Evolutionary conservation across 2,888 invertebrate species (phyloP).

Genomic region (Notocelia uddmanniana): DNA sequence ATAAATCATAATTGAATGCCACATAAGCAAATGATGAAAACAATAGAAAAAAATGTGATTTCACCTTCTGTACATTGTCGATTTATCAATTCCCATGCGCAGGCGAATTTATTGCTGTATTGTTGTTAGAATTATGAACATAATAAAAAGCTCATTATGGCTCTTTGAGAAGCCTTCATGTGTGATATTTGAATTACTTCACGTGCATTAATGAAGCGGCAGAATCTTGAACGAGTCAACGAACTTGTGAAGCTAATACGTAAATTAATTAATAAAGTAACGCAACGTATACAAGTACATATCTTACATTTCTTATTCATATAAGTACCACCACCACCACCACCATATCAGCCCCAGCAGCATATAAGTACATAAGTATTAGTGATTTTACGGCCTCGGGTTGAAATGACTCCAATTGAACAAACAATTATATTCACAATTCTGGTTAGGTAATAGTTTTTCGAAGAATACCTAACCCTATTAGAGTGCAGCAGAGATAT

Average conservation of each 20-base stretch:
- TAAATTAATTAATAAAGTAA: neutral
- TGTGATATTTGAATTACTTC: slow-evolving; percentile 26
- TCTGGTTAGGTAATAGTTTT: neutral
- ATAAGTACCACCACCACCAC: no score
- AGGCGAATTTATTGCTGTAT: slow-evolving; percentile 39
- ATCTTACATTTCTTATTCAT: no score
- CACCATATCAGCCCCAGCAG: no score
- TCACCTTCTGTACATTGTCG: slow-evolving; percentile 39
- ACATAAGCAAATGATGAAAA: slow-evolving; percentile 41
- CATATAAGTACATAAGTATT: neutral
- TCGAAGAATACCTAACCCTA: neutral
- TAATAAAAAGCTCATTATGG: slow-evolving; percentile 33
- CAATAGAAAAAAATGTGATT: slow-evolving; percentile 37
- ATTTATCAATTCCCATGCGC: slow-evolving; percentile 38
- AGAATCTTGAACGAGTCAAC: slow-evolving; percentile 21
- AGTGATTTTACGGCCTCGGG: neutral
- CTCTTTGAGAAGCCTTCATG: slow-evolving; percentile 1
- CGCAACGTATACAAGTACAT: neutral
- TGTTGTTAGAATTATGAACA: slow-evolving; percentile 31
- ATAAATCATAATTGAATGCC: slow-evolving; percentile 43
- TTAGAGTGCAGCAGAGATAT: neutral
- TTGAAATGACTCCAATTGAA: neutral
- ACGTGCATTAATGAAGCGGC: slow-evolving; percentile 24
- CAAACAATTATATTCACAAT: neutral
- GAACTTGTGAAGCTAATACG: slow-evolving; percentile 13